Evolutionary conservation across 2,888 invertebrate genomes (phyloP).

Genomic region (Thymelicus acteon): DNA sequence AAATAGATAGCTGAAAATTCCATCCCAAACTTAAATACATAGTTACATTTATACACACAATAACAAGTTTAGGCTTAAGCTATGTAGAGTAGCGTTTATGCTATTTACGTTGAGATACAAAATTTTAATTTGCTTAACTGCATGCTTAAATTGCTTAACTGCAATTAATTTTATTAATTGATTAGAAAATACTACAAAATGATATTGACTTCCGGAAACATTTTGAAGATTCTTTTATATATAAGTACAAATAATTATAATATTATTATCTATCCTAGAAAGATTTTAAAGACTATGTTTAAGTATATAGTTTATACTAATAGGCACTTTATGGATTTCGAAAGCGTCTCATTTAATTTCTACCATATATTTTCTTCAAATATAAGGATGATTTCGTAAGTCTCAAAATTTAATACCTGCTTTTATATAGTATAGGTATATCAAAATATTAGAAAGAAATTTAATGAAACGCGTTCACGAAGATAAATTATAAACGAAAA

Average conservation of each 20-base stretch:
- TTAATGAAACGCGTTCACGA: neutral
- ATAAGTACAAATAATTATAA: slow-evolving; percentile 35
- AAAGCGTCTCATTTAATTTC: slow-evolving; percentile 41
- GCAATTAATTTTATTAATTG: too few relatives aligned
- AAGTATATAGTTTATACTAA: slow-evolving; percentile 57
- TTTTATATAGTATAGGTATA: neutral
- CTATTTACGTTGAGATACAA: too few relatives aligned
- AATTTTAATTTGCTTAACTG: too few relatives aligned
- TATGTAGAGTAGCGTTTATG: too few relatives aligned
- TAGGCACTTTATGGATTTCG: slow-evolving; percentile 69
- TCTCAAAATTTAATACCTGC: neutral
- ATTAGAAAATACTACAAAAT: too few relatives aligned
- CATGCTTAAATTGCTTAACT: too few relatives aligned
- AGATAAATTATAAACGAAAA: slow-evolving; percentile 19
- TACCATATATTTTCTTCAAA: slow-evolving; percentile 33
- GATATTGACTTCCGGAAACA: slow-evolving; percentile 7
- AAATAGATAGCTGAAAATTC: too few relatives aligned
- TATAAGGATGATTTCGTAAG: neutral
- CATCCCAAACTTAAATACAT: too few relatives aligned
- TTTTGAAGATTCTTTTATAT: slow-evolving; percentile 3
- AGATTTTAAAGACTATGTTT: slow-evolving; percentile 48
- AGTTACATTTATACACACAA: too few relatives aligned
- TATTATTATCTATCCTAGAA: slow-evolving; percentile 43
- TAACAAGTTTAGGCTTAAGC: too few relatives aligned
- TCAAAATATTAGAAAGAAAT: slow-evolving; percentile 12